Evolutionary conservation across 2,113 vertebrate species (phyloP), one percentile per base, ranked within the genome.

Genomic region (Cinclus mexicanus): DNA sequence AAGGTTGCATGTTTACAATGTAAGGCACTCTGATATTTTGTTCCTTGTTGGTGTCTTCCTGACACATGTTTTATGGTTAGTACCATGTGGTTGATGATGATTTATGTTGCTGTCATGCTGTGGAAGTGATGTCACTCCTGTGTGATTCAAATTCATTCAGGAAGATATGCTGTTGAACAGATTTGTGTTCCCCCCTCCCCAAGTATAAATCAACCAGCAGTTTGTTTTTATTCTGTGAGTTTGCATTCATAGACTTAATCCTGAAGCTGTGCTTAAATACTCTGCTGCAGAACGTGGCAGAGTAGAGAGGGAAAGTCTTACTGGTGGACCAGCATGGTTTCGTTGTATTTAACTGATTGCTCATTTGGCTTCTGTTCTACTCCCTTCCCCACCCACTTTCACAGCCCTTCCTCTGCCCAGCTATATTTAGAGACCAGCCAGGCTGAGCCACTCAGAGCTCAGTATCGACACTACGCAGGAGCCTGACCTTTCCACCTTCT

Each of bases 91-190:
- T 21, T 86, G 91, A 41, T 80, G 90, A 82, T 94, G 93, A 97
- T 95, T 95, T 95, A 94, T 89, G 91, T 41, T 41, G 49, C 87
- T 90, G 70, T 92, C 94, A 31, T 64, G 69, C 59, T 85, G 37
- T 83, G 91, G 95, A 97, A 96, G 92, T 96, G 94, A 94, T 71
- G 79, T 97, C 94, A 95, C 77, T 96, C 39, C 31, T 67, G 23
- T 70, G 69, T 72, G 72, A 90, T 89, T 90, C 81, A 82, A 49
- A 93, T 86, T 70, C 84, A 83, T 91, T 88, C 88, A 93, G 87
- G 89, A 86, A 83, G 79, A 79, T 70, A 87, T 84, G 65, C 89
- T 89, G 55, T 78, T 59, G 56, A 90, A 87, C 42, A 39, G 64
- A 78, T 86, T 77, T 49, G 64, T 69, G 37, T 69, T 55, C 2